A percentile compares a stretch with the other conserved stretches of the same genome.
Conservation (phyloP, 2,888 invertebrate genomes). For the Atethmia centrago region DNA sequence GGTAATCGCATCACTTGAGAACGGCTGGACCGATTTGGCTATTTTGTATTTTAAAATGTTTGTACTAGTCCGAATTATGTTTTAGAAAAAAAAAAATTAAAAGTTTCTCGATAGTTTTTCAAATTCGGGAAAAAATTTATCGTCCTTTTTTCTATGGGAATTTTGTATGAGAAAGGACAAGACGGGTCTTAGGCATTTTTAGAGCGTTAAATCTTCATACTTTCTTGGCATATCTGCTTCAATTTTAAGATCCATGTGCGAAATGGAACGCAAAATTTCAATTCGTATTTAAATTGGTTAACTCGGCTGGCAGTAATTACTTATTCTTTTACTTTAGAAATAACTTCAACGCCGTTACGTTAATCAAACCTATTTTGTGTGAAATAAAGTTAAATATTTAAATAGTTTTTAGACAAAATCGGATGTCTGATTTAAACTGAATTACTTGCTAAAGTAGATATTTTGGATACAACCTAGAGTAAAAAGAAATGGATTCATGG, state of each 20-base stretch:
- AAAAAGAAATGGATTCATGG: neutral
- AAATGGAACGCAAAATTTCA: conserved; percentile 68
- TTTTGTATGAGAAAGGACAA: neutral
- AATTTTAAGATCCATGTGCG: conserved; percentile 26
- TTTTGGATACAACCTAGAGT: neutral
- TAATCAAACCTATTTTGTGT: conserved; percentile 61
- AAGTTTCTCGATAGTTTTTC: neutral
- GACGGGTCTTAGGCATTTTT: neutral
- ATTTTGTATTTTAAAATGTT: neutral
- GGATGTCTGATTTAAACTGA: neutral
- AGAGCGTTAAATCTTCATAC: neutral
- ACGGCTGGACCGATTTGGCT: too few species aligned
- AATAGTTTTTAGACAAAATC: conserved; percentile 23
- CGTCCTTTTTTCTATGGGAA: neutral
- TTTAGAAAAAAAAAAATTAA: too few species aligned
- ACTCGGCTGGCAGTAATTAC: conserved; percentile 73
- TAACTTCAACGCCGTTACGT: conserved; percentile 56
- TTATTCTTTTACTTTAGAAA: conserved; percentile 73
- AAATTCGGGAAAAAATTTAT: neutral
- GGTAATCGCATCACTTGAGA: neutral
- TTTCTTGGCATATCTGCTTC: conserved; percentile 16
- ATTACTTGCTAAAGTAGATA: neutral
- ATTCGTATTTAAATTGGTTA: conserved; percentile 77
- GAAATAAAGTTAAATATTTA: conserved; percentile 44
- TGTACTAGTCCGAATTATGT: too few species aligned